Base-by-base conservation (phyloP, 2,113 vertebrate species). In the Tragulus kanchil region DNA sequence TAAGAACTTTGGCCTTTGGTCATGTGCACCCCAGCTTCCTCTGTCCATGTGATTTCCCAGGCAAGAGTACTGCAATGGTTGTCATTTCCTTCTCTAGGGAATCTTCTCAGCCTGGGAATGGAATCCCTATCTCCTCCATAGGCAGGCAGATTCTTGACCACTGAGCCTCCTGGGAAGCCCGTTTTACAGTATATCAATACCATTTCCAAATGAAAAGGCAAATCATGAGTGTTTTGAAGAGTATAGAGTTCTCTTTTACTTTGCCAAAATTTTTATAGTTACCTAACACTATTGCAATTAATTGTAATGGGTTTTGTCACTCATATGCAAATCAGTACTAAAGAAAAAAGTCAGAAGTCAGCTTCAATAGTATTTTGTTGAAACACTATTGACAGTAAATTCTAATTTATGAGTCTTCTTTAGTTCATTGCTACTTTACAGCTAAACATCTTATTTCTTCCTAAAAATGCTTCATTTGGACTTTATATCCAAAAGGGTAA, bases 261-360 rank as follows among this genome's bases (percentile, higher is more conserved):
- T 42, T 16, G 64, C 25, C 14, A 54, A 65, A 64, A 64, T 59
- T 0, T 84, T 19, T 62, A 2, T 13, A 62, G 54, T 9, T 58
- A 62, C 95, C 25, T 86, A 87, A 84, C 5, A 89, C n/a, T 23
- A 95, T 61, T 62, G 1, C 0, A 61, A 79, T 59, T 86, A 67
- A 84, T 42, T 71, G 5, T 83, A 62, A 85, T 61, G 25, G 3
- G 8, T 83, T 7, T 93, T 88, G 31, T 42, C 87, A 48, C 15
- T 89, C 56, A 95, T 45, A 79, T 95, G 89, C 10, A 73, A 95
- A 93, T 65, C 2, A 89, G 17, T 50, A 14, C 45, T 59, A 42
- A 81, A 85, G 58, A 77, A 54, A 61, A 95, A 79, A 85, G 62
- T 85, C 78, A 77, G 54, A 96, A 16, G 13, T 83, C 48, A 50